Evolutionary conservation across 2,888 invertebrate genomes (phyloP).

Genomic region (Volucella bombylans): DNA sequence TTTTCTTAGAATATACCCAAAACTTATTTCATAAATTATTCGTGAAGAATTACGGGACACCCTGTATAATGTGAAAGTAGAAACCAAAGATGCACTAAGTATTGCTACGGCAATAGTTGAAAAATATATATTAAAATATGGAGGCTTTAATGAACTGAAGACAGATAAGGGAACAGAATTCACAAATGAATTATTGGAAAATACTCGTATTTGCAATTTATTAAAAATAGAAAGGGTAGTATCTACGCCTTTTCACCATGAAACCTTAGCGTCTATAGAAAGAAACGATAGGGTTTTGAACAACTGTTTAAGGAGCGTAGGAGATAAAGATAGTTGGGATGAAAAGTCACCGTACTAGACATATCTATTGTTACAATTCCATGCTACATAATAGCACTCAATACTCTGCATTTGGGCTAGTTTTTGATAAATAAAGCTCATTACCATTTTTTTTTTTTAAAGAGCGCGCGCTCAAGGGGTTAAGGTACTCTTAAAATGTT

Average conservation of each 20-base stretch:
- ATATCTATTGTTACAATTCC: not conserved
- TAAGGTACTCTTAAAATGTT: too few relatives aligned
- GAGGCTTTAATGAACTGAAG: slow-evolving; percentile 35
- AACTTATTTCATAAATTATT: too few relatives aligned
- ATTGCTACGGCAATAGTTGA: too few relatives aligned
- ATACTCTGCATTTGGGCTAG: slow-evolving; percentile 1
- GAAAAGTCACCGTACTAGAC: not conserved
- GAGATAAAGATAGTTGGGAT: slow-evolving; percentile 13
- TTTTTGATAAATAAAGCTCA: slow-evolving; percentile 5
- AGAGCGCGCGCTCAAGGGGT: too few relatives aligned
- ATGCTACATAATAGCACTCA: not conserved
- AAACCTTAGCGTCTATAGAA: slow-evolving; percentile 55
- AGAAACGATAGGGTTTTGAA: slow-evolving; percentile 52
- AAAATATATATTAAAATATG: too few relatives aligned
- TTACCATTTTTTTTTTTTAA: too few relatives aligned
- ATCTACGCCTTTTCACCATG: slow-evolving; percentile 53
- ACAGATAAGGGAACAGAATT: slow-evolving; percentile 60
- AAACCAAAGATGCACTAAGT: too few relatives aligned
- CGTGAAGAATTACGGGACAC: too few relatives aligned
- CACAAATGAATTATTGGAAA: slow-evolving; percentile 40
- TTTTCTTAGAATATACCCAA: too few relatives aligned
- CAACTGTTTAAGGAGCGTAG: slow-evolving; percentile 23
- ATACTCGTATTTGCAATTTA: slow-evolving; percentile 44
- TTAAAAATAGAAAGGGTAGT: slow-evolving; percentile 45
- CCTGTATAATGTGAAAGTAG: too few relatives aligned